Conservation (phyloP, 2,797 vertebrate species). For the Chrysocyon brachyurus region DNA sequence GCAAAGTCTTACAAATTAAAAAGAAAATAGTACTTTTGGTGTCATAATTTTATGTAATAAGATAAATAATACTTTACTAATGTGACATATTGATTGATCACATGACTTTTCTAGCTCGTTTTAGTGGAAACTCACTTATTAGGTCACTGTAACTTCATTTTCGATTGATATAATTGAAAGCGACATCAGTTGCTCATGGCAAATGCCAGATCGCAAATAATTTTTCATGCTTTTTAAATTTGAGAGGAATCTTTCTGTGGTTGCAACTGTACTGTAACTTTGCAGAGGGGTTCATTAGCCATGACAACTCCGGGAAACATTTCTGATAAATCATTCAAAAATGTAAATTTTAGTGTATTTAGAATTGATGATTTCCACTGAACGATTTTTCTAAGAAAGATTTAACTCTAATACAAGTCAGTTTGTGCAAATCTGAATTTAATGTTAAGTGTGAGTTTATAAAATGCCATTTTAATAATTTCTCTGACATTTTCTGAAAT, state of each 20-base stretch:
- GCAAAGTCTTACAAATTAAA: background rate
- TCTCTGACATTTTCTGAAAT: background rate
- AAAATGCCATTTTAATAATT: background rate
- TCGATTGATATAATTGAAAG: background rate
- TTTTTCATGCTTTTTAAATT: background rate
- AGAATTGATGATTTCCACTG: background rate
- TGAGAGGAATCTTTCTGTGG: background rate
- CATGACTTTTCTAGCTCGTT: background rate
- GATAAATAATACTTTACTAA: background rate
- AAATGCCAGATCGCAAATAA: background rate
- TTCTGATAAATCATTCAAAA: background rate
- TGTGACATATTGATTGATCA: background rate
- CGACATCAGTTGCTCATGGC: background rate
- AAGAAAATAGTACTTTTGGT: background rate
- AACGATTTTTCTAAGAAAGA: slow-evolving; percentile 4
- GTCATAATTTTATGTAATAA: background rate
- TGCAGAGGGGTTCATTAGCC: background rate
- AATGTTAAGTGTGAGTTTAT: background rate
- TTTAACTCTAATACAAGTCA: background rate
- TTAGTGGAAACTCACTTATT: background rate
- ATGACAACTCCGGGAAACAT: background rate
- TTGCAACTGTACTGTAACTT: background rate
- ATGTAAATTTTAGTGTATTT: background rate
- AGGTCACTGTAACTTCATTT: background rate
- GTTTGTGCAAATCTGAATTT: background rate